Conservation (phyloP, 2,113 vertebrate species). For the Cyanocitta stelleri region DNA sequence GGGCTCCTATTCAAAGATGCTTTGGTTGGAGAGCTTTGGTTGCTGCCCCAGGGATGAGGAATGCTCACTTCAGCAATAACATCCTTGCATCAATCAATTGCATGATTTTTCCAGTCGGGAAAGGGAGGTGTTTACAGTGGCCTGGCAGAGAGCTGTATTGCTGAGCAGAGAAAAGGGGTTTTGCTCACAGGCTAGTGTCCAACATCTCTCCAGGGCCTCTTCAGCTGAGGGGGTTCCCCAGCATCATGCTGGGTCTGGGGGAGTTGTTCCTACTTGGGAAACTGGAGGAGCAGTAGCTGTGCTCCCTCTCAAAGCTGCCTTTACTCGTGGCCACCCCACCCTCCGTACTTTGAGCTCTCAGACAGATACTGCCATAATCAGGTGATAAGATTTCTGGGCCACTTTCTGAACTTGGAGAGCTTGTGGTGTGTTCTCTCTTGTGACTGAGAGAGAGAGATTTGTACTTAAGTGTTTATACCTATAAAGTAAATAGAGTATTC, state of each 20-base stretch:
- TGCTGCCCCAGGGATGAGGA: neutral
- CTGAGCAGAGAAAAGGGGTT: neutral
- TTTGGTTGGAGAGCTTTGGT: neutral
- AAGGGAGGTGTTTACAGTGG: neutral
- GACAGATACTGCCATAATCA: neutral
- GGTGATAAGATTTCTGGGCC: neutral
- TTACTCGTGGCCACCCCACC: neutral
- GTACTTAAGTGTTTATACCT: neutral
- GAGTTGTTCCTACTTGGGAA: neutral
- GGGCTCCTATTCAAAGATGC: neutral
- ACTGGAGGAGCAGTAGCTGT: neutral
- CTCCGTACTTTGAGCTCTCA: neutral
- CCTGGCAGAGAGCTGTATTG: neutral
- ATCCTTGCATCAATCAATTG: neutral
- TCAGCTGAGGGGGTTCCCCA: neutral
- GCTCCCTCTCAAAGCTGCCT: neutral
- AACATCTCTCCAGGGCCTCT: neutral
- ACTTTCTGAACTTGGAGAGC: neutral
- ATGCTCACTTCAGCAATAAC: neutral
- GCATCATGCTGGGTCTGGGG: neutral
- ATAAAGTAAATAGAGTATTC: neutral
- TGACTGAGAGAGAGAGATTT: neutral
- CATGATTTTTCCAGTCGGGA: neutral
- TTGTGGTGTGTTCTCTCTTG: neutral
- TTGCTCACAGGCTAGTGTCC: neutral